Evolutionary conservation across 1,140 invertebrate genomes (phyloP), one percentile per base, ranked within the genome.

Genomic region (Drosophila truncata): DNA sequence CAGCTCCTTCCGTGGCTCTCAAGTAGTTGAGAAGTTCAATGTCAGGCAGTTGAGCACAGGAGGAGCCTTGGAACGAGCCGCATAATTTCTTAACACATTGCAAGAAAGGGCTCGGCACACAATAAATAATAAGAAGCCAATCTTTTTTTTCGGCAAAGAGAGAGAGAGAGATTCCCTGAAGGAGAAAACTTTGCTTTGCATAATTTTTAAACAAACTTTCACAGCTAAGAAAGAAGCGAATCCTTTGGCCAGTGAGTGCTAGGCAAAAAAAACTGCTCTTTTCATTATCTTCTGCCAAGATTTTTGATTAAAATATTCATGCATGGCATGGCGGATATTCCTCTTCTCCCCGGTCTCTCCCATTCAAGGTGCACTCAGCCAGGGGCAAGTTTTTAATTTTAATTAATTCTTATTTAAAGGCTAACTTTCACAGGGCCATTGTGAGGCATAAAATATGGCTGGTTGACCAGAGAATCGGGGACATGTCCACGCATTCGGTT

Each of bases 291-390:
- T 54, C 14, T 37, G 54, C 39, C 54, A 49, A 59, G 39, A 61
- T 44, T 70, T 67, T 70, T 88, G 76, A 87, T 88, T 80, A 83
- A 88, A 88, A 67, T 74, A 83, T 88, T 83, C 69, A 67, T 87
- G 69, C 59, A 63, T 73, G 61, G 55, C 59, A 63, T 73, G 61
- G 54, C 59, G 10, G 49, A 52, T 37, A 25, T 52, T 29, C 35
- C 29, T 4, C 20, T 20, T 31, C 7, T 2, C 49, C 7, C 4
- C 49, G 46, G 27, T 54, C 20, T 23, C n/a, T 29, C 8, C n/a
- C 59, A 27, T 23, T 61, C 65, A 67, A 80, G 73, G 62, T 66
- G 63, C 29, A 25, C 14, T 25, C 33, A 55, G 49, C 29, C 49
- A 13, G 27, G 2, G 27, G 18, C 55, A 61, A 78, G 63, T 66